Evolutionary conservation across 2,888 invertebrate genomes (phyloP), one percentile per base, ranked within the genome.

Genomic region (Blastobasis lacticolella): DNA sequence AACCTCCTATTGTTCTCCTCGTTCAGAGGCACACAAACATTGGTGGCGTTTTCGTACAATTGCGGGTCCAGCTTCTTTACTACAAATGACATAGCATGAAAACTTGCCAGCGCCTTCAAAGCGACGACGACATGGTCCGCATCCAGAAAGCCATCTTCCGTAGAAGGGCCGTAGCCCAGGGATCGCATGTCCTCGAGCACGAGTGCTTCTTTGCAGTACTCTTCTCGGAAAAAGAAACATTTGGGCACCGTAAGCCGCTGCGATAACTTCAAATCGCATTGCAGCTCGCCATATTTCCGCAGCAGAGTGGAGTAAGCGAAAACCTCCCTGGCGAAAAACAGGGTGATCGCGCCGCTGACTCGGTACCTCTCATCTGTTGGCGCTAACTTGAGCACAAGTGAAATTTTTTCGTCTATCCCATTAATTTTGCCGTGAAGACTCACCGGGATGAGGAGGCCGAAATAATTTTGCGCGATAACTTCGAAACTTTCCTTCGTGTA

Each of bases 71-170:
- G 62, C 45, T 64, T 56, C 59, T 69, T 69, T 9, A 85, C 55
- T 49, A 80, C 68, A 56, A 80, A 83, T 40, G 87, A 86, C 38
- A 86, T 55, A 4, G 78, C 81, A 65, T 88, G 87, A 5, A 86
- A 72, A 56, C 67, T 72, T 6, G 83, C 85, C 10, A 87, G 64
- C 1, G 76, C 65, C 56, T 71, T 65, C 42, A 87, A 57, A 36
- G 84, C 71, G 8, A 76, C 49, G 4, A 55, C 59, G 9, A 73
- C 71, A 56, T 88, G 86, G 42, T 78, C 69, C 10, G 75, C 57
- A 61, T 84, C 78, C 37, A 87, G 66, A 58, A 79, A 79, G 60
- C 65, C 62, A 36, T 61, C 57, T 37, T 67, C 55, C 5, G 66
- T 63, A 56, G 67, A 78, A 1, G 85, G 81, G 49, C 56, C 64